These are phyloP conservation scores for Tribolium madens DNA, from an alignment of 1,140 invertebrate genomes.

Conservation along the genomic window DNA sequence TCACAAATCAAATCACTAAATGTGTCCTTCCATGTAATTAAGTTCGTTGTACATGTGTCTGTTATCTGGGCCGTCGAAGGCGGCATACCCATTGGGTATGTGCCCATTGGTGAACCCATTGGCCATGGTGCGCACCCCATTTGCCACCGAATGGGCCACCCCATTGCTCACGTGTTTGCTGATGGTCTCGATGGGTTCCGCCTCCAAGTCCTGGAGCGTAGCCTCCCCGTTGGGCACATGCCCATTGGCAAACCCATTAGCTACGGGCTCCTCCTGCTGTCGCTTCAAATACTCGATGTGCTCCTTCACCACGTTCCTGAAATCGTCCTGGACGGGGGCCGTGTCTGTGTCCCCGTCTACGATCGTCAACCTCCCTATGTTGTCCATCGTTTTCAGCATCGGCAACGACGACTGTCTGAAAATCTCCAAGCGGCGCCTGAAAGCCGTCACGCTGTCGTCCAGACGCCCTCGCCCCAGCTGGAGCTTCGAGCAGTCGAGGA, in stretches of 20 bases:
- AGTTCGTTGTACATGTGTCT: constrained; percentile 57
- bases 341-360: constrained; percentile 87
- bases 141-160: constrained; percentile 60
- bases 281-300: constrained; percentile 71
- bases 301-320: constrained; percentile 76
- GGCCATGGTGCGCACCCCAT: constrained; percentile 46
- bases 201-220: constrained; percentile 58
- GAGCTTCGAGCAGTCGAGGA: constrained; percentile 88
- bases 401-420: constrained; percentile 89
- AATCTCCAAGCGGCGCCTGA: constrained; percentile 82
- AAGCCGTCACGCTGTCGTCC: constrained; percentile 88
- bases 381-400: constrained; percentile 87
- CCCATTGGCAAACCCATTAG: constrained; percentile 51
- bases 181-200: constrained; percentile 58
- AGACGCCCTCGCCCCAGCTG: constrained; percentile 82
- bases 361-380: constrained; percentile 81
- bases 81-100: constrained; percentile 41
- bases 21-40: constrained; percentile 60
- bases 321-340: constrained; percentile 79
- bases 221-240: constrained; percentile 58
- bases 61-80: constrained; percentile 50
- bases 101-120: constrained; percentile 47
- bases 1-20: constrained; percentile 47
- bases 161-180: constrained; percentile 63
- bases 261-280: constrained; percentile 42